Evolutionary conservation across 2,797 vertebrate genomes (phyloP), one percentile per base, ranked within the genome.

Genomic region (Clarias platycephalus): DNA sequence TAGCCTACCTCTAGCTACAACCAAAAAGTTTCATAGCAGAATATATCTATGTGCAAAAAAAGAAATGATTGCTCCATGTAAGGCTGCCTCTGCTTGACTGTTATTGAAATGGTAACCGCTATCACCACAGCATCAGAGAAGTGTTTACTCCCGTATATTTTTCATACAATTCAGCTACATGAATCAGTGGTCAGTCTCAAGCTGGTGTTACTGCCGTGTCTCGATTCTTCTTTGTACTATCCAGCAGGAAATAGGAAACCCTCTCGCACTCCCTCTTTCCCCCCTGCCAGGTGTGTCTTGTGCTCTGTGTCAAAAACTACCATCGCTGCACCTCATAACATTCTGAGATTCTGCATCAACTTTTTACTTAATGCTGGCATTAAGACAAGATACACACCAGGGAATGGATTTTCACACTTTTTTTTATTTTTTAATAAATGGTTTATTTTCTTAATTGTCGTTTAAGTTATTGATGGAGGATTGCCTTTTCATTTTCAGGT

Each of bases 341-440:
- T 81, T 84, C 26, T 86, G 62, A 78, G 77, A 83, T 91, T 88
- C 80, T 90, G 89, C 89, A 93, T 82, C 83, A 77, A 85, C 90
- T 66, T 91, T 91, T 96, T 95, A 96, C 96, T 97, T 97, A 96
- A 97, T 97, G 97, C 97, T 96, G 96, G 97, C 97, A 95, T 98
- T 97, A 97, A 97, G 96, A 94, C 93, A 91, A 94, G 91, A 92
- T 92, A 91, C 84, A 84, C 90, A 88, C 72, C 85, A 91, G 72
- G 84, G 85, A 87, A 91, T 91, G 88, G 93, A 90, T 86, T 83
- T 81, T 80, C 91, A 89, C 92, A 94, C 83, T 82, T 87, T 80
- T 85, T 44, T 44, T 70, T 71, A n/a, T 49, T 87, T 83, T 80
- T 74, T 80, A 78, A 88, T 87, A 34, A 89, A 88, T 89, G 81